Evolutionary conservation across 2,888 invertebrate genomes (phyloP).

Genomic region (Tetragonisca angustula): DNA sequence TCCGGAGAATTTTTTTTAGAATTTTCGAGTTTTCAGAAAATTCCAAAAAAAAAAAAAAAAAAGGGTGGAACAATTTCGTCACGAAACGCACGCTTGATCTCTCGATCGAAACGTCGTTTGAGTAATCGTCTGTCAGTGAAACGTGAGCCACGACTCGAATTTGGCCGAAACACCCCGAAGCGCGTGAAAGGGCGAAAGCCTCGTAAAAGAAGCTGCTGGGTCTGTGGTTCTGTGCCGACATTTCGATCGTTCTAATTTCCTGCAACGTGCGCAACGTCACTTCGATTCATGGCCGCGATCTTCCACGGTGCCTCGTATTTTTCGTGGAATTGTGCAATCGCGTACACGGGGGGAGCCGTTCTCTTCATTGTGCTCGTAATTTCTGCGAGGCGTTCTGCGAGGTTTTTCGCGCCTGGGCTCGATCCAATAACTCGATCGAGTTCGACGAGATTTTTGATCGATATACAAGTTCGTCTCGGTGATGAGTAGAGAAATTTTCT

Average conservation of each 20-base stretch:
- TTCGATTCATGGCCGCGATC: not conserved
- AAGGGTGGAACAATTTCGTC: not conserved
- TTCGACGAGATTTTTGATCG: constrained; percentile 14
- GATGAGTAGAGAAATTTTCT: not conserved
- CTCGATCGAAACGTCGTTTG: constrained; percentile 25
- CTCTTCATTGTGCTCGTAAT: too few relatives aligned
- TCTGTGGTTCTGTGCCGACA: constrained; percentile 37
- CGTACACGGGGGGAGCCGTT: not conserved
- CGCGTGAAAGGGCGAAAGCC: constrained; percentile 65
- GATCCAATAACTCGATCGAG: constrained; percentile 8
- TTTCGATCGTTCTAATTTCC: constrained; percentile 35
- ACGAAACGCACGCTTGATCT: constrained; percentile 10
- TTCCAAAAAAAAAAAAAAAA: too few relatives aligned
- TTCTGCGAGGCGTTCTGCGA: not conserved
- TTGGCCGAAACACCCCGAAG: constrained; percentile 65
- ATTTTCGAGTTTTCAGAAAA: not conserved
- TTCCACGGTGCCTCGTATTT: not conserved
- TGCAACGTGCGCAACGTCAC: not conserved
- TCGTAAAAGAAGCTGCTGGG: constrained; percentile 67
- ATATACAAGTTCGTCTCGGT: not conserved
- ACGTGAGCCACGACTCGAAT: constrained; percentile 52
- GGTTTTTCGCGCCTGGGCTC: not conserved
- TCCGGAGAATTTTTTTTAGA: not conserved
- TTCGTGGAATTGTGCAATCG: not conserved
- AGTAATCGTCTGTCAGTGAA: constrained; percentile 45